A percentile compares a stretch with the other conserved stretches of the same genome.
These are phyloP conservation scores for Phlogophora meticulosa DNA, from an alignment of 2,888 invertebrate genomes.

Conservation along the genomic window DNA sequence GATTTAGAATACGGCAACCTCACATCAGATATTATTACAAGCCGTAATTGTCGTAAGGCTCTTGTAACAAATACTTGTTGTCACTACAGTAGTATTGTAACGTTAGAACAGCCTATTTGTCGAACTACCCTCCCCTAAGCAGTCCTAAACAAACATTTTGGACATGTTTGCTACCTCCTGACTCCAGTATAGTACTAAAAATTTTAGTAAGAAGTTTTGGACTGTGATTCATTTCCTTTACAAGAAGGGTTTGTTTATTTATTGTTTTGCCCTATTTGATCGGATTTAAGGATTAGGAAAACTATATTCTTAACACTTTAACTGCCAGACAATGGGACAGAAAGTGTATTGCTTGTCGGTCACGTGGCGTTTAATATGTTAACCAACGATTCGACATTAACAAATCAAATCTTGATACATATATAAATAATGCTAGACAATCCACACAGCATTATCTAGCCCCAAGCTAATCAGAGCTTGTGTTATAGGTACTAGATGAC, in stretches of 20 bases:
- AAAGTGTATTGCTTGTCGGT: not conserved
- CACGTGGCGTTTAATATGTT: no score
- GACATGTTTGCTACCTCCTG: slow-evolving; percentile 69
- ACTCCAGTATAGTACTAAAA: slow-evolving; percentile 58
- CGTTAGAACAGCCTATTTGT: slow-evolving; percentile 58
- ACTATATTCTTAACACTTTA: not conserved
- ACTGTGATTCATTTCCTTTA: slow-evolving; percentile 60
- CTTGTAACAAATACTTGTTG: slow-evolving; percentile 30
- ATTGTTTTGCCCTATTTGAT: slow-evolving; percentile 2
- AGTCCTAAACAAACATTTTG: slow-evolving; percentile 76
- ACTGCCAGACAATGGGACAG: not conserved
- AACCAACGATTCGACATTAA: no score
- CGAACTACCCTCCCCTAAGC: slow-evolving; percentile 51
- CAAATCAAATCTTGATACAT: no score
- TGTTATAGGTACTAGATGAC: no score
- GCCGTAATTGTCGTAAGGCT: slow-evolving; percentile 21
- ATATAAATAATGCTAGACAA: no score
- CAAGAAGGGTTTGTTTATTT: slow-evolving; percentile 41
- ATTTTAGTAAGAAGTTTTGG: slow-evolving; percentile 57
- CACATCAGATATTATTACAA: slow-evolving; percentile 14
- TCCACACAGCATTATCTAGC: no score
- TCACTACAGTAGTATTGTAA: slow-evolving; percentile 24
- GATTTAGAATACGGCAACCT: not conserved
- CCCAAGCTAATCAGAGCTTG: no score
- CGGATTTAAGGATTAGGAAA: not conserved